A percentile compares a stretch with the other conserved stretches of the same genome.
Conservation (phyloP, 2,888 invertebrate species). For the Dascillus cervinus region DNA sequence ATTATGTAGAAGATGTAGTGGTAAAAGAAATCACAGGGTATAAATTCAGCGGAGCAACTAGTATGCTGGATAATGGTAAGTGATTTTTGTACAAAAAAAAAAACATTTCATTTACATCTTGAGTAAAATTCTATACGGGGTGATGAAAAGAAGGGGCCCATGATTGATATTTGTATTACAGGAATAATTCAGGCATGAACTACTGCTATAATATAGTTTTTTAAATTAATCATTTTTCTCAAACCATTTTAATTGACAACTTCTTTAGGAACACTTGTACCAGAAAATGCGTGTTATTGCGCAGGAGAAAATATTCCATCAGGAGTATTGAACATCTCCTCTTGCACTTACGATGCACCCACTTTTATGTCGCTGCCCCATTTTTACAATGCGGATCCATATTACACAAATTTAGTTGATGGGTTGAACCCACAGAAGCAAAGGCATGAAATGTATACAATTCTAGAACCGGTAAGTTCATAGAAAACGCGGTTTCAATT, state of each 20-base stretch:
- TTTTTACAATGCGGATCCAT: conserved; percentile 63
- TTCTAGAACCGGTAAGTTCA: conserved; percentile 57
- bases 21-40: conserved; percentile 56
- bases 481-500: background rate
- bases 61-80: conserved; percentile 60
- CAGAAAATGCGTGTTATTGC: conserved; percentile 60
- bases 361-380: conserved; percentile 75
- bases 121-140: no score
- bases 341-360: conserved; percentile 68
- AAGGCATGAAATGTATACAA: conserved; percentile 63
- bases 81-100: no score
- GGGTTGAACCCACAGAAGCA: conserved; percentile 60
- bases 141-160: no score
- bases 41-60: conserved; percentile 55
- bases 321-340: conserved; percentile 63
- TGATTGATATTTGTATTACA: no score
- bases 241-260: background rate
- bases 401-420: conserved; percentile 51
- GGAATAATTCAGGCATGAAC: no score
- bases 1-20: conserved; percentile 52
- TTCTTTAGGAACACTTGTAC: conserved; percentile 45
- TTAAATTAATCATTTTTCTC: background rate
- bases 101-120: no score
- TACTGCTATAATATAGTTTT: no score
- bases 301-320: conserved; percentile 59